A percentile compares a stretch with the other conserved stretches of the same genome.
These are phyloP conservation scores for Macaria liturata DNA, from an alignment of 2,888 invertebrate genomes.

Conservation along the genomic window DNA sequence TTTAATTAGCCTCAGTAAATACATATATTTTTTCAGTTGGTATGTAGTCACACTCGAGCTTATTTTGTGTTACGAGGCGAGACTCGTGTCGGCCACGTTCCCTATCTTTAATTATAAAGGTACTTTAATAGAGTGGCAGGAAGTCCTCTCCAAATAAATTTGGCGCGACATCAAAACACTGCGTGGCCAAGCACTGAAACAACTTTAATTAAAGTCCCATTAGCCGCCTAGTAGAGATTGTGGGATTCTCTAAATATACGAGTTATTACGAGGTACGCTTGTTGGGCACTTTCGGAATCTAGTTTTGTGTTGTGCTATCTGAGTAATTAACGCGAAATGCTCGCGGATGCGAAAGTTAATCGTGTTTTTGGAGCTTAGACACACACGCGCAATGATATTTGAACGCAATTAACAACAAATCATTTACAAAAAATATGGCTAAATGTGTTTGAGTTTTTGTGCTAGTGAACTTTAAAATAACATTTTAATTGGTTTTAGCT, in stretches of 20 bases:
- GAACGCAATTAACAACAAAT: background rate
- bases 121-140: conserved; percentile 8
- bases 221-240: conserved; percentile 33
- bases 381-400: too few species aligned
- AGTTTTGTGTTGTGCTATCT: conserved; percentile 3
- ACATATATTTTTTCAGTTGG: too few species aligned
- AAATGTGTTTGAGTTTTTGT: too few species aligned
- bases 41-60: too few species aligned
- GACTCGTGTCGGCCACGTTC: too few species aligned
- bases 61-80: too few species aligned
- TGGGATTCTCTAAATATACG: conserved; percentile 27
- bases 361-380: too few species aligned
- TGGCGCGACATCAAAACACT: conserved; percentile 18
- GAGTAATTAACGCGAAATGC: background rate
- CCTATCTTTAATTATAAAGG: background rate
- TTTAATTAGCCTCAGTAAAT: too few species aligned
- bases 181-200: conserved; percentile 23
- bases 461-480: too few species aligned
- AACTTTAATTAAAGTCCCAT: conserved; percentile 52
- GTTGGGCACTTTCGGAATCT: conserved; percentile 4
- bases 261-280: conserved; percentile 23
- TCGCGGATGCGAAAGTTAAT: background rate
- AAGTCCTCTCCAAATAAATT: conserved; percentile 15
- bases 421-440: background rate
- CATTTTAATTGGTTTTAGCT: too few species aligned